These are phyloP conservation scores for Chrysochloris asiatica DNA, from an alignment of 2,113 vertebrate species.

Conservation along the genomic window DNA sequence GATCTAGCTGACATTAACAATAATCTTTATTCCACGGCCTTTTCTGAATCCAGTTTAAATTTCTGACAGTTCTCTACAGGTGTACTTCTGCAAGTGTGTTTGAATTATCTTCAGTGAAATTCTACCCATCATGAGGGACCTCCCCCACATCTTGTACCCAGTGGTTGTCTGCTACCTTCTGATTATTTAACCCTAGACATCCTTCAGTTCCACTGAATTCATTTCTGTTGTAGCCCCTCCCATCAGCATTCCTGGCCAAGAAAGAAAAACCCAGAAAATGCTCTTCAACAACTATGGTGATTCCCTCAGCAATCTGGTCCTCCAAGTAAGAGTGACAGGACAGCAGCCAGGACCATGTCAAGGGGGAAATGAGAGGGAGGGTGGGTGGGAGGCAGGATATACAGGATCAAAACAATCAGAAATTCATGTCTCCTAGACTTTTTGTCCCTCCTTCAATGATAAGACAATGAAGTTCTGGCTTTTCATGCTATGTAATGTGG, in stretches of 20 bases:
- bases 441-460: not conserved
- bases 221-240: not conserved
- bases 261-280: not conserved
- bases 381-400: too few relatives aligned
- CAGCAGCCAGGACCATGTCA: not conserved
- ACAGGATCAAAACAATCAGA: not conserved
- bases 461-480: not conserved
- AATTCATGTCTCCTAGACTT: not conserved
- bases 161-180: too few relatives aligned
- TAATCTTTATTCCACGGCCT: too few relatives aligned
- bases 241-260: not conserved
- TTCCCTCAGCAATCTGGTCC: not conserved
- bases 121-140: not conserved
- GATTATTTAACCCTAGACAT: not conserved
- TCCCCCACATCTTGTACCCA: not conserved
- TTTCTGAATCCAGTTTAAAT: not conserved
- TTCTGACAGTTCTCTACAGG: not conserved
- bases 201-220: not conserved
- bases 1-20: not conserved
- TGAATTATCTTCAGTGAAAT: not conserved
- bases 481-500: not conserved
- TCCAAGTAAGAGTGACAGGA: not conserved
- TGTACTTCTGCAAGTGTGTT: too few relatives aligned
- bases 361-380: not conserved
- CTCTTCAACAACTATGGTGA: not conserved